These are phyloP conservation scores for Phalacrocorax aristotelis DNA, from an alignment of 2,113 vertebrate genomes.

Conservation along the genomic window DNA sequence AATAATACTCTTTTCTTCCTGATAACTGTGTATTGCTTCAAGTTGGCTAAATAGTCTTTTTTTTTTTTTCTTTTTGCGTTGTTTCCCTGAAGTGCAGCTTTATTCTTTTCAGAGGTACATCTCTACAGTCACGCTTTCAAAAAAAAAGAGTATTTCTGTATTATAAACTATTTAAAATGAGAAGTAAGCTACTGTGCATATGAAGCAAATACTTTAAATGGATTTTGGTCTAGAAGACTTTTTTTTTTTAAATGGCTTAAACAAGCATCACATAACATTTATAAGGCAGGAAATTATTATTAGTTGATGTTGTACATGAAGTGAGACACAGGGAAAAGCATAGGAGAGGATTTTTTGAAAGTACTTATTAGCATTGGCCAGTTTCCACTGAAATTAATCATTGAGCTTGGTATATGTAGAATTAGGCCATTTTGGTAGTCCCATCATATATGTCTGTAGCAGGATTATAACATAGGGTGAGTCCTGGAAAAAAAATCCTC, in stretches of 20 bases:
- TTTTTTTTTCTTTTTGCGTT: background rate
- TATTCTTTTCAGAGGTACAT: background rate
- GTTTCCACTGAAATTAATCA: background rate
- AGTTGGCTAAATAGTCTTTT: background rate
- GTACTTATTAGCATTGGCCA: background rate
- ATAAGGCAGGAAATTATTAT: background rate
- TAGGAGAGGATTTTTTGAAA: background rate
- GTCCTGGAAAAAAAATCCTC: background rate
- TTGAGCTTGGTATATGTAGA: background rate
- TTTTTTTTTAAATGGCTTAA: background rate
- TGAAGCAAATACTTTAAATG: background rate
- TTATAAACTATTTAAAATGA: background rate
- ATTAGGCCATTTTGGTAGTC: background rate
- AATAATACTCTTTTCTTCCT: constrained; percentile 2
- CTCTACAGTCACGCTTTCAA: background rate
- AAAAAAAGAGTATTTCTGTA: background rate
- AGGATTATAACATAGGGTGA: background rate
- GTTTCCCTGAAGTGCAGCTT: background rate
- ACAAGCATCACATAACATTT: background rate
- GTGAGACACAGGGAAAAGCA: background rate
- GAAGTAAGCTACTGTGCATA: background rate
- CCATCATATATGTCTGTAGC: background rate
- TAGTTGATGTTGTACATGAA: background rate
- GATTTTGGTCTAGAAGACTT: background rate
- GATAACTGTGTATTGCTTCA: background rate